Conservation (phyloP, 1,140 invertebrate species). For the Lasioglossum albipes region DNA sequence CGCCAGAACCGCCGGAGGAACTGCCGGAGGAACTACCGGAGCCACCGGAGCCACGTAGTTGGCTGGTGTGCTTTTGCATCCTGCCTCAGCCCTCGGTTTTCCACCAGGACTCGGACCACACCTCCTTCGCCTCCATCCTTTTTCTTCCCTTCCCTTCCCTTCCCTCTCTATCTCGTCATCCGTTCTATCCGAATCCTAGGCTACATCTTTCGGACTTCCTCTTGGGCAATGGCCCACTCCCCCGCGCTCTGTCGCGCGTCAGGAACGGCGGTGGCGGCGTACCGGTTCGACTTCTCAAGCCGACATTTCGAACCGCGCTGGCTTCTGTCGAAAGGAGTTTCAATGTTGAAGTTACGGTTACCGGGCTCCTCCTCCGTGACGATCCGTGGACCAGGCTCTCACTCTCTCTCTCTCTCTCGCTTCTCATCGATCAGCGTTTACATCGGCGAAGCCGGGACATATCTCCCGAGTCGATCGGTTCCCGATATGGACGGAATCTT, state of each 20-base stretch:
- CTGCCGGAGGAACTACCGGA: constrained; percentile 17
- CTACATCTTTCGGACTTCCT: constrained; percentile 14
- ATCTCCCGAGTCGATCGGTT: not conserved
- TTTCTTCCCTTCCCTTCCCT: constrained; percentile 10
- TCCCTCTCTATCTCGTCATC: not conserved
- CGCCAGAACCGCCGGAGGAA: constrained; percentile 18
- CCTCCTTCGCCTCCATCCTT: constrained; percentile 49
- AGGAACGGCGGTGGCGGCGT: no score
- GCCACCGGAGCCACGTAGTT: constrained; percentile 68
- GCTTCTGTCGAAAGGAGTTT: constrained; percentile 27
- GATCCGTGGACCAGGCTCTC: constrained; percentile 24
- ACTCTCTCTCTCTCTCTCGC: no score
- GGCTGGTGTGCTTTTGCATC: constrained; percentile 77
- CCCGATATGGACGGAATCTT: not conserved
- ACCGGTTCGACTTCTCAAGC: no score
- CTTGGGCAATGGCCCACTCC: not conserved
- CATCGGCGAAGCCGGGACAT: not conserved
- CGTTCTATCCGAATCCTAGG: not conserved
- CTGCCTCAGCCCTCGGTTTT: constrained; percentile 46
- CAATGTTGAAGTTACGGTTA: constrained; percentile 14
- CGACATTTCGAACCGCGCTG: no score
- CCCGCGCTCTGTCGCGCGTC: not conserved
- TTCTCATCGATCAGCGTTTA: constrained; percentile 7
- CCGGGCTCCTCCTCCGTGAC: no score
- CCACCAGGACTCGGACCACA: constrained; percentile 37